phyloP scores from a whole-genome alignment of 2,797 vertebrate species.

The Spea hammondii region DNA sequence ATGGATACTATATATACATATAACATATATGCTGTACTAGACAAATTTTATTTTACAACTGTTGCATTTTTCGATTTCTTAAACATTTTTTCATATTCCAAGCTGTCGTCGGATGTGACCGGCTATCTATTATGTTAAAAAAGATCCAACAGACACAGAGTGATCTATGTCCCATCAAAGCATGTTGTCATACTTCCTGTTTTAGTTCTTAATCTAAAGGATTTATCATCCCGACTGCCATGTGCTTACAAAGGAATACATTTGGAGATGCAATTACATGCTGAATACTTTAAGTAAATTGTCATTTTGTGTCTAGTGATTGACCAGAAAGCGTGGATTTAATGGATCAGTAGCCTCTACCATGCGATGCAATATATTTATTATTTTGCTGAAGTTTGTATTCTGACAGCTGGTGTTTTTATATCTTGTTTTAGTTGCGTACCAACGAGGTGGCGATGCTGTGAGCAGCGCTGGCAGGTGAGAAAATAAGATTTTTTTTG shows the following conservation, averaged over 20 bases:
- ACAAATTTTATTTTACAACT: background rate
- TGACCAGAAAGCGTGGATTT: conserved; percentile 9
- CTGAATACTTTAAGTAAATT: conserved; percentile 21
- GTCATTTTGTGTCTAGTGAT: conserved; percentile 23
- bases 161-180: conserved; percentile 38
- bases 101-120: conserved; percentile 32
- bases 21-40: background rate
- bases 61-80: conserved; percentile 1
- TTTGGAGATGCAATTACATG: conserved; percentile 17
- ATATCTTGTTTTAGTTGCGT: conserved; percentile 78
- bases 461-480: conserved; percentile 97
- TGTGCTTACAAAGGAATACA: conserved; percentile 8
- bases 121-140: conserved; percentile 16
- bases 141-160: background rate
- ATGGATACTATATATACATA: no score
- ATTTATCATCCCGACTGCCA: conserved; percentile 27
- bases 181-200: conserved; percentile 22
- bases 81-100: conserved; percentile 15
- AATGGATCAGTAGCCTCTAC: conserved; percentile 3
- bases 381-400: background rate
- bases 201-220: conserved; percentile 31
- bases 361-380: background rate
- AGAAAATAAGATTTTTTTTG: conserved; percentile 62
- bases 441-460: conserved; percentile 95
- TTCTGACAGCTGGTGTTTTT: background rate